Base-by-base conservation (phyloP, 2,113 vertebrate genomes). In the Saccopteryx leptura region DNA sequence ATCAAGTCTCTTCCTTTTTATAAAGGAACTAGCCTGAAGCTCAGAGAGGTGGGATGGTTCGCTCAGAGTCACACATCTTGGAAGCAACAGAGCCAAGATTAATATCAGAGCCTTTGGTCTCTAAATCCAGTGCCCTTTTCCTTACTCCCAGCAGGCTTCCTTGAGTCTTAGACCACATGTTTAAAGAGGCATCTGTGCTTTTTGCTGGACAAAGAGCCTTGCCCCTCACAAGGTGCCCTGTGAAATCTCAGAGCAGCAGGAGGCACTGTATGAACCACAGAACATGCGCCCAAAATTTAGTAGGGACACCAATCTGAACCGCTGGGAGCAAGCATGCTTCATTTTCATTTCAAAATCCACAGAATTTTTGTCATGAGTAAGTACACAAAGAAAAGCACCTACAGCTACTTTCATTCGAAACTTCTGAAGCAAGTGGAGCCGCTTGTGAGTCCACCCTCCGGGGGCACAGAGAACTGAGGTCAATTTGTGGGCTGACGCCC, bases 1-100 rank as follows among this genome's bases (percentile, higher is more conserved):
- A 50, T 56, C 10, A 76, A 93, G 63, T 81, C 18, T 0, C 3
- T 78, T 48, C 50, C 26, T 76, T 95, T 90, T 90, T 91, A 72
- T 26, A 72, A 54, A 90, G 17, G 28, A 95, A 87, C 23, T 18
- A 95, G 4, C 21, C 60, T 71, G 21, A 83, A 66, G 4, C 4
- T 71, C 82, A 91, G 90, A 95, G 58, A 95, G 5, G 19, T 69
- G 0, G 31, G 15, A 24, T 58, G 52, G 86, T 60, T 82, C 82
- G 26, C 50, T 60, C 82, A 68, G 72, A 65, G n/a, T 91, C 95
- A 93, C 68, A 89, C 13, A 95, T 60, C 81, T 88, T 24, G 52
- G 50, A 90, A 84, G 24, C 24, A 82, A 85, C 7, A 93, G 11
- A 68, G 23, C 21, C 66, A 89, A 54, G 31, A 71, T 2, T 68